A percentile compares a stretch with the other conserved stretches of the same genome.
These are phyloP conservation scores for Terebella lapidaria DNA, from an alignment of 2,888 invertebrate species.

Conservation along the genomic window DNA sequence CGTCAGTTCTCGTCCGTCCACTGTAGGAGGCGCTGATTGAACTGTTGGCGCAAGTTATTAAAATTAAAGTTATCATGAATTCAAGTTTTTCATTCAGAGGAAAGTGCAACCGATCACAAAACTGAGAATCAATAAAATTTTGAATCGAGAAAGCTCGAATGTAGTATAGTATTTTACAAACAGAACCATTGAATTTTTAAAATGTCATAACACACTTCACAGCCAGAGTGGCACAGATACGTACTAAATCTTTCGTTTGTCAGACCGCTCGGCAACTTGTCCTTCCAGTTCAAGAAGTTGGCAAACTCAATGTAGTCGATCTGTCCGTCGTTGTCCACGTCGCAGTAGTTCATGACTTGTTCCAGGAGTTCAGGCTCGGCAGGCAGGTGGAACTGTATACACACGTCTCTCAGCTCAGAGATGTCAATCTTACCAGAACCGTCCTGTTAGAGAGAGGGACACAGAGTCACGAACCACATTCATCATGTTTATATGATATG, in stretches of 20 bases:
- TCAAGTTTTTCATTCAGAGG: not conserved
- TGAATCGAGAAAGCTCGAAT: no score
- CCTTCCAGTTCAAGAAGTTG: slow-evolving; percentile 53
- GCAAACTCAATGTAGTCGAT: slow-evolving; percentile 50
- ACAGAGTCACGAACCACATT: not conserved
- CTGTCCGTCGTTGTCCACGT: slow-evolving; percentile 36
- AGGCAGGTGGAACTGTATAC: slow-evolving; percentile 45
- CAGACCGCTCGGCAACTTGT: slow-evolving; percentile 45
- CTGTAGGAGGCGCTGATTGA: not conserved
- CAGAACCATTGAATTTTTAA: no score
- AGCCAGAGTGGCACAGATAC: no score
- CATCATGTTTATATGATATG: not conserved
- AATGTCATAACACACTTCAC: no score
- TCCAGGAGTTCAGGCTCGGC: slow-evolving; percentile 44
- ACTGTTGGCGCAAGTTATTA: not conserved
- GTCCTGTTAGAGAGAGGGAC: slow-evolving; percentile 8
- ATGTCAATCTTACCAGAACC: slow-evolving; percentile 40
- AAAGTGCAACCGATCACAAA: no score
- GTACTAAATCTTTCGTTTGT: not conserved
- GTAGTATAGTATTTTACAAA: no score
- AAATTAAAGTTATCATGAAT: not conserved
- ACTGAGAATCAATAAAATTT: no score
- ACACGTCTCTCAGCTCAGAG: slow-evolving; percentile 39
- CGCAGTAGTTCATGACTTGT: slow-evolving; percentile 48
- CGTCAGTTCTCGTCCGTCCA: not conserved